Conservation (phyloP, 1,140 invertebrate genomes). For the Drosophila repleta region DNA sequence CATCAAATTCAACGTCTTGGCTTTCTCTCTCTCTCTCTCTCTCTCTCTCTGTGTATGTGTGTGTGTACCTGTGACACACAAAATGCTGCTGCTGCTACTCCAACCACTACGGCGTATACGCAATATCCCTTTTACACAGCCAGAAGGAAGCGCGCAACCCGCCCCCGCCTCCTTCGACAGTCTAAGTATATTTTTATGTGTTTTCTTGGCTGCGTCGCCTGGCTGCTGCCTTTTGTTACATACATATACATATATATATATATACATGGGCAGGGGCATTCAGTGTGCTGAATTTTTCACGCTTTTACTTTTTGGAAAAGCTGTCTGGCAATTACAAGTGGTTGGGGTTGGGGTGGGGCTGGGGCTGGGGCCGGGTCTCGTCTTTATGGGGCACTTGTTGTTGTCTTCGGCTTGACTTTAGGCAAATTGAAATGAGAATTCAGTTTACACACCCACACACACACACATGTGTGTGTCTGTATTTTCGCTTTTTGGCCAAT, state of each 20-base stretch:
- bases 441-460: too few species aligned
- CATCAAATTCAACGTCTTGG: slow-evolving; percentile 72
- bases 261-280: not conserved
- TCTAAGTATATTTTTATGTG: slow-evolving; percentile 67
- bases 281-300: slow-evolving; percentile 41
- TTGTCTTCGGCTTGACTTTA: slow-evolving; percentile 54
- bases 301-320: slow-evolving; percentile 38
- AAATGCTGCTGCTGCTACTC: slow-evolving; percentile 30
- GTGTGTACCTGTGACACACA: slow-evolving; percentile 53
- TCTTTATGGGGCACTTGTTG: slow-evolving; percentile 78
- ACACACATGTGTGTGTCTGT: too few species aligned
- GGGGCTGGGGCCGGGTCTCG: not conserved
- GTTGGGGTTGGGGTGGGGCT: too few species aligned
- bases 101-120: slow-evolving; percentile 57
- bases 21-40: slow-evolving; percentile 23
- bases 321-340: not conserved
- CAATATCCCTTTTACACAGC: slow-evolving; percentile 45
- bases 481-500: not conserved
- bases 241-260: slow-evolving; percentile 2
- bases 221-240: slow-evolving; percentile 28
- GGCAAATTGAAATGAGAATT: slow-evolving; percentile 61
- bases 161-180: not conserved
- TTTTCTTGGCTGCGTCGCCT: slow-evolving; percentile 34
- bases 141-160: not conserved
- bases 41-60: slow-evolving; percentile 33